Percentiles rank a stretch among this genome's conserved stretches.
phyloP scores from a whole-genome alignment of 2,113 vertebrate species.

The Sorex fumeus region DNA sequence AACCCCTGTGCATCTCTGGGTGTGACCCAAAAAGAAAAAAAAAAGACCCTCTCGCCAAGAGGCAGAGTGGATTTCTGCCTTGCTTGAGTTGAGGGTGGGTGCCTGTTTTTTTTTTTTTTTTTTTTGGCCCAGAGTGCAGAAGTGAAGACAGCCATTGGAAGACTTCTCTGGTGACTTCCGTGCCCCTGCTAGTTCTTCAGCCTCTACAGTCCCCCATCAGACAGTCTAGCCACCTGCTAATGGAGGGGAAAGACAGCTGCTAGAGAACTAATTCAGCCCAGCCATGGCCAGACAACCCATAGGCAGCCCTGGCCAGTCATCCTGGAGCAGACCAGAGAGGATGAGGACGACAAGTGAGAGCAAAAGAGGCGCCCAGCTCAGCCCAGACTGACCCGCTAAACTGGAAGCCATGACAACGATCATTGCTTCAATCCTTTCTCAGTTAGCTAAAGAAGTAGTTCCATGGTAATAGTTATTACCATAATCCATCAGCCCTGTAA shows the following conservation, averaged over 20 bases:
- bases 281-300: neutral
- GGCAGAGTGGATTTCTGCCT: neutral
- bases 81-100: neutral
- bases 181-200: neutral
- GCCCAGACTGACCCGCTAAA: neutral
- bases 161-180: neutral
- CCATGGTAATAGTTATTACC: neutral
- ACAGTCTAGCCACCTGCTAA: neutral
- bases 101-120: neutral
- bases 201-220: neutral
- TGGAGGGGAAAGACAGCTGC: neutral
- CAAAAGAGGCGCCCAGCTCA: neutral
- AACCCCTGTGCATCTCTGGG: too few species aligned
- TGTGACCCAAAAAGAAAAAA: too few species aligned
- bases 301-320: neutral
- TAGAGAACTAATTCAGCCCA: neutral
- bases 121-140: neutral
- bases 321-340: neutral
- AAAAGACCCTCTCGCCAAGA: neutral
- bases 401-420: neutral
- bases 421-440: too few species aligned
- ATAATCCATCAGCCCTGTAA: neutral
- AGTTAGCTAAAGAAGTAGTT: neutral
- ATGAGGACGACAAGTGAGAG: neutral
- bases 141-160: neutral